Evolutionary conservation across 1,140 invertebrate species (phyloP), one percentile per base, ranked within the genome.

Genomic region (Popillia japonica): DNA sequence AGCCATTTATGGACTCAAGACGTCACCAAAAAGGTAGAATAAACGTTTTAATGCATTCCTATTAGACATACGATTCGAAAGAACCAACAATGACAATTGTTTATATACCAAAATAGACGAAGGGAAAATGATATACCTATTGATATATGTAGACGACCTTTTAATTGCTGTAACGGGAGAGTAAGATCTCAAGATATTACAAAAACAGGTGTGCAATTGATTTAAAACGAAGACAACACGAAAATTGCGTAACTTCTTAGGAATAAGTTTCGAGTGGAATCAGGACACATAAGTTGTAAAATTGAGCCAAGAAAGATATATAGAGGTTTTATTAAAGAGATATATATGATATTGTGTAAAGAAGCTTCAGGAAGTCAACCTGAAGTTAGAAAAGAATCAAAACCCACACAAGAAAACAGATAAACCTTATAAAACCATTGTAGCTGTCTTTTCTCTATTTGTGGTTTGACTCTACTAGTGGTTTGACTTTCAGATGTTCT

Each of bases 1-100:
- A 80, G 79, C 72, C 20, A 41, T 87, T 14, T 86, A 85, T 75
- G 84, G 82, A 11, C 79, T 84, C 0, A 81, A 80, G 79, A 84
- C 82, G 81, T 77, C 79, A 76, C 84, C 83, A 55, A 80, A 80
- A 72, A 82, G 72, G 14, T 88, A 84, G 84, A 84, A 84, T 78
- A 78, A 82, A 77, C 83, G 82, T 59, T 86, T 86, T 79, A 76
- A 82, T 68, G 27, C 59, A 61, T 59, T 75, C 27, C 27, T 77
- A 59, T 20, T 27, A 17, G 72, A 78, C 41, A 48, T 34, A 14
- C 59, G 77, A n/a, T 80, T 80, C 23, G 23, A 17, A 72, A 72
- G 23, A 22, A 2, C 9, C 40, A 10, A n/a, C 27, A 14, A 11
- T 11, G 73, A 75, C 40, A 14, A n/a, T n/a, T 75, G 73, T 22